Evolutionary conservation across 2,888 invertebrate genomes (phyloP).

Genomic region (Pollenia amentaria): DNA sequence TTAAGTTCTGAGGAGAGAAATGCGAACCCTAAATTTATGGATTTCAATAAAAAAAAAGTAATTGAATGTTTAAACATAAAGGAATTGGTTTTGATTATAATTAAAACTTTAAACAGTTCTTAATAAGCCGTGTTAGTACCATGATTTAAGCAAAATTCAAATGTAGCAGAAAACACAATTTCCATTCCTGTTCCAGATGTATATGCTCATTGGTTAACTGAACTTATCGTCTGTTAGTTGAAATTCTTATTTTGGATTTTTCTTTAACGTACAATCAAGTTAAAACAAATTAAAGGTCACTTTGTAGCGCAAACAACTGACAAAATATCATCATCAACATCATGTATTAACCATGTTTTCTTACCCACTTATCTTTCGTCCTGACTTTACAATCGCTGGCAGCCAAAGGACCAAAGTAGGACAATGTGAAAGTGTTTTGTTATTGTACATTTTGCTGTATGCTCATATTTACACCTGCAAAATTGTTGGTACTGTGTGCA

Average conservation of each 20-base stretch:
- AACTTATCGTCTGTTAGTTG: conserved; percentile 4
- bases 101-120: no score
- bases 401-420: not conserved
- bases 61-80: no score
- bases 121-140: no score
- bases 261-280: not conserved
- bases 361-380: conserved; percentile 15
- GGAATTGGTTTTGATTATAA: no score
- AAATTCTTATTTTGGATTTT: conserved; percentile 11
- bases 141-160: no score
- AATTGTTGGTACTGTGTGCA: conserved; percentile 32
- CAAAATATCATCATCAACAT: conserved; percentile 42
- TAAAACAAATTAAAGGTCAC: conserved; percentile 55
- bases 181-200: no score
- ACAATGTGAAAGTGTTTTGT: conserved; percentile 39
- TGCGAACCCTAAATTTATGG: no score
- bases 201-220: conserved; percentile 13
- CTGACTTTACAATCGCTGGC: not conserved
- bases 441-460: conserved; percentile 8
- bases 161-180: no score
- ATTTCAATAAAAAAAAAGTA: no score
- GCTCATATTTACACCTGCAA: conserved; percentile 34
- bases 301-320: conserved; percentile 33
- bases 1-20: no score
- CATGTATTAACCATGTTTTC: conserved; percentile 42